These are phyloP conservation scores for Gallirallus australis DNA, from an alignment of 2,797 vertebrate species.

Conservation along the genomic window DNA sequence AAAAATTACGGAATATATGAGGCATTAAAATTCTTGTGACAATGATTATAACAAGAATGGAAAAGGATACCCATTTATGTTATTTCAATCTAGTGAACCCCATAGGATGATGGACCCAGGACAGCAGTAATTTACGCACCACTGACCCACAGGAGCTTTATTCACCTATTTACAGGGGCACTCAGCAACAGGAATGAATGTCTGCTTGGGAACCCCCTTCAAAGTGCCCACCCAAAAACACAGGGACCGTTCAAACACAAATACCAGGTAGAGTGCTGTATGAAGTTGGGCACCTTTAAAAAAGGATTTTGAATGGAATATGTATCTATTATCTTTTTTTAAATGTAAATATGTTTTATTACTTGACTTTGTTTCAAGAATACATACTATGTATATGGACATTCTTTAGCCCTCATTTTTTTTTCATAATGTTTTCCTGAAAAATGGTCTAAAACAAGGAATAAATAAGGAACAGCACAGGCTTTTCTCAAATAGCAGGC, in stretches of 20 bases:
- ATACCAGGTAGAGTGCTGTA: not conserved
- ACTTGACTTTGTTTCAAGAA: not conserved
- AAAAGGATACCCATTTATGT: constrained; percentile 75
- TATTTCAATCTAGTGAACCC: constrained; percentile 77
- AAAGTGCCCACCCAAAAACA: not conserved
- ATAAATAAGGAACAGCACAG: not conserved
- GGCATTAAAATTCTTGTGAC: constrained; percentile 85
- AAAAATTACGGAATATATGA: constrained; percentile 85
- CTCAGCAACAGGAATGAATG: not conserved
- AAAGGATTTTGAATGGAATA: not conserved
- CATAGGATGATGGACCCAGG: constrained; percentile 37
- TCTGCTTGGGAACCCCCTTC: not conserved
- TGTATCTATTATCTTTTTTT: not conserved
- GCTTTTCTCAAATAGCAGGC: not conserved
- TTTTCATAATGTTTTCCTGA: not conserved
- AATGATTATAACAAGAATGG: constrained; percentile 81
- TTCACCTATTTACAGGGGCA: constrained; percentile 17
- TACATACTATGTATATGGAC: not conserved
- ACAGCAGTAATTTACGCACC: constrained; percentile 56
- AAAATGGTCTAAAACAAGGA: not conserved
- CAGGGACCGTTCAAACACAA: not conserved
- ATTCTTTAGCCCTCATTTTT: not conserved
- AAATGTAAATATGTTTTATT: not conserved
- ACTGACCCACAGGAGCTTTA: constrained; percentile 11
- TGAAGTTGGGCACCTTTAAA: not conserved